Evolutionary conservation across 2,797 vertebrate species (phyloP).

Genomic region (Micrastur ruficollis): DNA sequence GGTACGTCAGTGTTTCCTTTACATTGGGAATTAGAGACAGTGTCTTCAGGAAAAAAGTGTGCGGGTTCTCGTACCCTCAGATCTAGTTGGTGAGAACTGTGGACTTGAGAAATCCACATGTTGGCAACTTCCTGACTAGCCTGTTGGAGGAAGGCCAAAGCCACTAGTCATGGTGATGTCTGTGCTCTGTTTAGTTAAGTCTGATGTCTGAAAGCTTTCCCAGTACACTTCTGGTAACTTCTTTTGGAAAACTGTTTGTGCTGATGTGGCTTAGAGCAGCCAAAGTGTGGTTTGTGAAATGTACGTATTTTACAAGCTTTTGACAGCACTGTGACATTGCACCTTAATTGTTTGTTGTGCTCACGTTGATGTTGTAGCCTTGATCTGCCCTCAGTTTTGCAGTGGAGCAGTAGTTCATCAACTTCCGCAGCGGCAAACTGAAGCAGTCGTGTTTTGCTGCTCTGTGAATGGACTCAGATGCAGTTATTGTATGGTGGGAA

Average conservation of each 20-base stretch:
- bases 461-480: neutral
- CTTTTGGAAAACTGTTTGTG: neutral
- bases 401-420: neutral
- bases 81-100: neutral
- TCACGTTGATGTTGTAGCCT: neutral
- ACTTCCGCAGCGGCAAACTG: neutral
- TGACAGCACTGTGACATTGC: neutral
- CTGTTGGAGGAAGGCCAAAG: neutral
- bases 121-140: neutral
- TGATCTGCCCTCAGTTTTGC: neutral
- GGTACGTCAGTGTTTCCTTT: neutral
- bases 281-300: neutral
- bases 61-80: neutral
- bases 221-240: neutral
- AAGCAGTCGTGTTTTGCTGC: neutral
- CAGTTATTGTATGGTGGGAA: neutral
- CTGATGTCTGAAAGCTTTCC: neutral
- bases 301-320: accelerated
- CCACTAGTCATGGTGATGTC: neutral
- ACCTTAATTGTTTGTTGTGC: neutral
- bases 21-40: neutral
- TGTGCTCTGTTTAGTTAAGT: neutral
- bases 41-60: neutral
- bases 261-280: neutral
- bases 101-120: neutral